Conservation (phyloP, 37 sponge, comb jelly and placozoan genomes). For the Chondrosia reniformis region DNA sequence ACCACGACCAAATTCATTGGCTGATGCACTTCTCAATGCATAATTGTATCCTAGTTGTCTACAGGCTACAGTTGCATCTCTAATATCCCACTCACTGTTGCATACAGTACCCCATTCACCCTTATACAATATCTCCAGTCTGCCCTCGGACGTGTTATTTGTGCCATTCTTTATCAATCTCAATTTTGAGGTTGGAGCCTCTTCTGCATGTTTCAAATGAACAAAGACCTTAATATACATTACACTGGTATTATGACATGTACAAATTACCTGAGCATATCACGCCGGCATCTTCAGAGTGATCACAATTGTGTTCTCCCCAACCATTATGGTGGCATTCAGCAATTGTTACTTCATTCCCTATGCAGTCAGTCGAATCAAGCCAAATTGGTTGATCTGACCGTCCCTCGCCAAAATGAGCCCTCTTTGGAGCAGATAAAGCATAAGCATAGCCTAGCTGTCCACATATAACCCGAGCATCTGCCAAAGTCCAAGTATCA, state of each 20-base stretch:
- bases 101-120: slow-evolving; percentile 16
- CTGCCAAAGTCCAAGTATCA: slow-evolving; percentile 9
- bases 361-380: slow-evolving; percentile 15
- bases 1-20: neutral
- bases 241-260: too few relatives aligned
- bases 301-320: slow-evolving; percentile 20
- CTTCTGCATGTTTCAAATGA: too few relatives aligned
- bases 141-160: too few relatives aligned
- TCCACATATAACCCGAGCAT: slow-evolving; percentile 24
- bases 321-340: slow-evolving; percentile 5
- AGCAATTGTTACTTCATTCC: slow-evolving; percentile 9
- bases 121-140: slow-evolving; percentile 4
- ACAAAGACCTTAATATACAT: too few relatives aligned
- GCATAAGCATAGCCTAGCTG: slow-evolving; percentile 16
- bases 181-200: too few relatives aligned
- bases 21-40: neutral
- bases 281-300: slow-evolving; percentile 22
- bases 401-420: slow-evolving; percentile 15
- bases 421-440: neutral
- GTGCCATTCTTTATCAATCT: too few relatives aligned
- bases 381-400: neutral
- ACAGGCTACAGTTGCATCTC: slow-evolving; percentile 7
- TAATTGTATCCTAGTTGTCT: neutral
- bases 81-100: neutral
- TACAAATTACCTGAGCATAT: neutral